A percentile compares a stretch with the other conserved stretches of the same genome.
phyloP scores from a whole-genome alignment of 2,113 vertebrate genomes.

The Myocastor coypus region DNA sequence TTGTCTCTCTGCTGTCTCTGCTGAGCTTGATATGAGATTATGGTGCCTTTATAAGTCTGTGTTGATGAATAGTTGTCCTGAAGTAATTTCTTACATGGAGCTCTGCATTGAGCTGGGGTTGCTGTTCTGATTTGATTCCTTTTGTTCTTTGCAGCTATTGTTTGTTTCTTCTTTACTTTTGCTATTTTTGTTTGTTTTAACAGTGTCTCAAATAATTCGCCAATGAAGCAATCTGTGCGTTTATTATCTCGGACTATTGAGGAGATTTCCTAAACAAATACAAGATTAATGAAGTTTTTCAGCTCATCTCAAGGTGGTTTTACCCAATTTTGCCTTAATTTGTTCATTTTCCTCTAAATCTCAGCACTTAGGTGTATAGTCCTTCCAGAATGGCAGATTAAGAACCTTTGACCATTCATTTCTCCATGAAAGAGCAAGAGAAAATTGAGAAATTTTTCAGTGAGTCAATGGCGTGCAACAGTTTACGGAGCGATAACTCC shows the following conservation, averaged over 20 bases:
- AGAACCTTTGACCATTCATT: background rate
- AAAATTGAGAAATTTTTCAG: background rate
- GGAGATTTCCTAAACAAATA: background rate
- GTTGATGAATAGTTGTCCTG: background rate
- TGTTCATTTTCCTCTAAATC: background rate
- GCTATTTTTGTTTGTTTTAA: background rate
- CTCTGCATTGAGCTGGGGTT: too few relatives aligned
- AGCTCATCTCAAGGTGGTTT: background rate
- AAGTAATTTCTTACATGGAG: background rate
- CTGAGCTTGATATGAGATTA: background rate
- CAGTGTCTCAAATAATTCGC: background rate
- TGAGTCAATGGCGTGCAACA: background rate
- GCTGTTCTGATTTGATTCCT: background rate
- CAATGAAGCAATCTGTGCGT: background rate
- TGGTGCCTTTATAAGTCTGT: background rate
- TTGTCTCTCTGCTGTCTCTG: background rate
- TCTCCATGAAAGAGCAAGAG: background rate
- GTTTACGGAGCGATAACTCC: background rate
- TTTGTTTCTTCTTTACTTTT: background rate
- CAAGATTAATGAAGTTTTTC: background rate
- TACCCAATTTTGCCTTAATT: background rate
- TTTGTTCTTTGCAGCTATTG: background rate
- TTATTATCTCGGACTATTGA: background rate
- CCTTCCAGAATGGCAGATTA: background rate
- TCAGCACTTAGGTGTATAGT: background rate